These are phyloP conservation scores for Diabrotica balteata DNA, from an alignment of 2,888 invertebrate species.

Conservation along the genomic window DNA sequence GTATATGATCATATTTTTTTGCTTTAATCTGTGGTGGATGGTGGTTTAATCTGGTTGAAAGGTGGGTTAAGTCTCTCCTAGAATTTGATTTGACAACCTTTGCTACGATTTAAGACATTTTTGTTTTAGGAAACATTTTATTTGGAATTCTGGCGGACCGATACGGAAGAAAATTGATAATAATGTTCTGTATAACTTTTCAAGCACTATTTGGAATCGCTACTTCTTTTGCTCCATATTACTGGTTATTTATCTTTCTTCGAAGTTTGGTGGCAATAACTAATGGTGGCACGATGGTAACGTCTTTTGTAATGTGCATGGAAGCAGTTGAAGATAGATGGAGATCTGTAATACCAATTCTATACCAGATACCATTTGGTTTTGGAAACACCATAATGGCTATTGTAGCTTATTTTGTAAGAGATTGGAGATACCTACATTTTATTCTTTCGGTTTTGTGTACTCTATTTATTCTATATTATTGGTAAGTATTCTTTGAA, in stretches of 20 bases:
- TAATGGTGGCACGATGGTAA: slow-evolving; percentile 69
- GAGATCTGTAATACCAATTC: slow-evolving; percentile 67
- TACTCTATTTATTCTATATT: slow-evolving; percentile 61
- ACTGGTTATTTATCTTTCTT: slow-evolving; percentile 63
- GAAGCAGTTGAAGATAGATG: slow-evolving; percentile 70
- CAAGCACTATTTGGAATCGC: slow-evolving; percentile 64
- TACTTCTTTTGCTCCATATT: slow-evolving; percentile 65
- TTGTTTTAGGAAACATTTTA: slow-evolving; percentile 62
- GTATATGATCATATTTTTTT: too few species aligned
- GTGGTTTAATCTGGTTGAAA: too few species aligned
- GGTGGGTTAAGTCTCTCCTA: too few species aligned
- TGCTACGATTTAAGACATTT: not conserved
- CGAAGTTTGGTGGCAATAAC: slow-evolving; percentile 68
- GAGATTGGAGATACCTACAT: slow-evolving; percentile 70
- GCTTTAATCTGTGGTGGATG: too few species aligned
- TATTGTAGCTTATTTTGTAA: slow-evolving; percentile 64
- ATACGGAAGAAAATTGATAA: slow-evolving; percentile 67
- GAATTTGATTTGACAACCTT: too few species aligned
- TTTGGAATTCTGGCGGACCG: slow-evolving; percentile 70
- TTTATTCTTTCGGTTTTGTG: slow-evolving; percentile 64
- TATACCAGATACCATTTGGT: slow-evolving; percentile 71
- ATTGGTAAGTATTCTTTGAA: slow-evolving; percentile 58
- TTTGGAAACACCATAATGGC: slow-evolving; percentile 68
- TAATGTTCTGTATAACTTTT: slow-evolving; percentile 65
- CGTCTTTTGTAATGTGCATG: slow-evolving; percentile 72